Evolutionary conservation across 1,140 invertebrate species (phyloP), one percentile per base, ranked within the genome.

Genomic region (Panonychus citri): DNA sequence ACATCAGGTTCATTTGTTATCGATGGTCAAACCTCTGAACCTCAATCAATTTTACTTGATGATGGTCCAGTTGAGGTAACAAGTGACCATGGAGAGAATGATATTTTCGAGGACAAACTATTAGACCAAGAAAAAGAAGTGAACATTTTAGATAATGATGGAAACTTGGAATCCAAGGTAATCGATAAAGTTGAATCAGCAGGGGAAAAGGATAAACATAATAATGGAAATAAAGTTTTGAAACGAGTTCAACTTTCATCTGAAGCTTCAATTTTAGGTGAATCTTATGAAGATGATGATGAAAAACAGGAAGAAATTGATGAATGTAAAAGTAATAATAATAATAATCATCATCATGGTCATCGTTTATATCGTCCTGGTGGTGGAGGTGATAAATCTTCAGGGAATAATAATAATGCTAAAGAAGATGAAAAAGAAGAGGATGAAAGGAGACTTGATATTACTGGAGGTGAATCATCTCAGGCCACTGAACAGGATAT

Each of bases 401-500:
- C 27, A 34, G n/a, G n/a, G 21, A 54, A 26, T 34, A 26, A 54
- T 34, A 26, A 54, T 17, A 54, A 54, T 4, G 19, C 34, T 25
- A 15, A n/a, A 7, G 26, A 54, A 54, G 52, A 13, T 15, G 27
- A 54, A 34, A 40, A 12, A n/a, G 25, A 52, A 25, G 25, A 30
- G 17, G 25, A n/a, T 7, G 50, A 17, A 24, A n/a, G 15, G 4
- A n/a, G 25, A 21, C 10, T n/a, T 5, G 50, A 26, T 10, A 56
- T 54, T 40, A 30, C 50, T 12, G 28, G 7, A 28, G 54, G 46
- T 27, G 57, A 60, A 52, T 57, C 55, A n/a, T 57, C 55, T 17
- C 59, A 60, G 40, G 59, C 59, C 3, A 60, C 59, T 30, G 59
- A 60, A 39, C 39, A 37, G 21, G 59, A 60, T 52, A 21, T 60